A percentile compares a stretch with the other conserved stretches of the same genome.
phyloP scores from a whole-genome alignment of 2,888 invertebrate species.

The Drosophila anomelani region DNA sequence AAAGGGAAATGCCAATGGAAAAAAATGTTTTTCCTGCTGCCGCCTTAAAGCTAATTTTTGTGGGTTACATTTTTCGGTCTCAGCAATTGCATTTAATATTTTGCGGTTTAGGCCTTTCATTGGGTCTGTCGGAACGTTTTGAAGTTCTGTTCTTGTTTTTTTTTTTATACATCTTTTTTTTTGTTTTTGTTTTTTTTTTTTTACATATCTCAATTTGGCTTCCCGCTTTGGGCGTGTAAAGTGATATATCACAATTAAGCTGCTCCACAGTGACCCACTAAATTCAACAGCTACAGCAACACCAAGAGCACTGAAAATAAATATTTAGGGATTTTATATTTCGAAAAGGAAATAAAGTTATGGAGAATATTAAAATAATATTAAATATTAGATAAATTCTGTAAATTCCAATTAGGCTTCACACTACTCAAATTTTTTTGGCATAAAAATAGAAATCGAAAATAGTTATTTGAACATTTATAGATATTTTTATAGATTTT shows the following conservation, averaged over 20 bases:
- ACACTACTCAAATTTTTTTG: no score
- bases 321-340: background rate
- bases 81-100: conserved; percentile 41
- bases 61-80: conserved; percentile 15
- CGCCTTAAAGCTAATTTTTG: conserved; percentile 44
- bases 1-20: conserved; percentile 48
- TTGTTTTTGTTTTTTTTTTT: conserved; percentile 2
- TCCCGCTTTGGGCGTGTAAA: conserved; percentile 34
- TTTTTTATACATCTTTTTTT: background rate
- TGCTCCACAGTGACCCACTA: conserved; percentile 65
- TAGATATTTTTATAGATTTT: no score
- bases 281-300: conserved; percentile 23
- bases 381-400: background rate
- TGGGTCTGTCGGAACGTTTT: conserved; percentile 33
- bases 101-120: conserved; percentile 25
- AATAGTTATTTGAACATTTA: no score
- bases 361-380: background rate
- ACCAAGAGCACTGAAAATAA: conserved; percentile 28
- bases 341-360: background rate
- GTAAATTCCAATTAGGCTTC: no score
- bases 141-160: conserved; percentile 18
- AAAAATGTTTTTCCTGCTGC: conserved; percentile 28
- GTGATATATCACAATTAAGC: conserved; percentile 77
- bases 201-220: conserved; percentile 22
- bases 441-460: no score